Evolutionary conservation across 1,140 invertebrate species (phyloP).

Genomic region (Pachyrhynchus sulphureomaculatus): DNA sequence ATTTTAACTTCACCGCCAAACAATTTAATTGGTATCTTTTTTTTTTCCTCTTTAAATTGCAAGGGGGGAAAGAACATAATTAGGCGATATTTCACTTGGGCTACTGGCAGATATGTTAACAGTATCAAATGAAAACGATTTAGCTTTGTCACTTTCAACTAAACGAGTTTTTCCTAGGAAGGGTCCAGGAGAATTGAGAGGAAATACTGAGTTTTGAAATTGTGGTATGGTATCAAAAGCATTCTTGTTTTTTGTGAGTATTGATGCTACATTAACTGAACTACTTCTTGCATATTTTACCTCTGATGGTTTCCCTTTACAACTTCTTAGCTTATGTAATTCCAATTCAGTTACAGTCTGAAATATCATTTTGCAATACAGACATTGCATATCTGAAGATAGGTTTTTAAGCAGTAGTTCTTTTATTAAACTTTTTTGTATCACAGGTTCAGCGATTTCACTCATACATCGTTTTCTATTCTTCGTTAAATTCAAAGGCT

Average conservation of each 20-base stretch:
- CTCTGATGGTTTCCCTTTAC: conserved; percentile 46
- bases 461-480: conserved; percentile 65
- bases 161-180: conserved; percentile 75
- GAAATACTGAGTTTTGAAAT: conserved; percentile 52
- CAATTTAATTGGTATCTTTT: conserved; percentile 64
- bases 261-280: conserved; percentile 51
- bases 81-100: conserved; percentile 17
- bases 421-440: conserved; percentile 66
- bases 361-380: conserved; percentile 51
- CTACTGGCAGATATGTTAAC: conserved; percentile 26
- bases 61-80: conserved; percentile 36
- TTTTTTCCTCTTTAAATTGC: conserved; percentile 39
- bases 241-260: conserved; percentile 51
- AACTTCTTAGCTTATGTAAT: conserved; percentile 47
- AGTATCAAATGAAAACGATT: conserved; percentile 50
- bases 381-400: conserved; percentile 48
- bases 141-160: conserved; percentile 60
- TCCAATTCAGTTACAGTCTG: conserved; percentile 51
- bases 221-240: conserved; percentile 48
- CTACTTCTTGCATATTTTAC: conserved; percentile 47
- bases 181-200: conserved; percentile 75
- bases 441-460: conserved; percentile 42
- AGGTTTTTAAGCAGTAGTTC: conserved; percentile 71
- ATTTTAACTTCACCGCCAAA: conserved; percentile 79
- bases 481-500: conserved; percentile 69